Base-by-base conservation (phyloP, 1,140 invertebrate species). In the Drosophila chauvacae region DNA sequence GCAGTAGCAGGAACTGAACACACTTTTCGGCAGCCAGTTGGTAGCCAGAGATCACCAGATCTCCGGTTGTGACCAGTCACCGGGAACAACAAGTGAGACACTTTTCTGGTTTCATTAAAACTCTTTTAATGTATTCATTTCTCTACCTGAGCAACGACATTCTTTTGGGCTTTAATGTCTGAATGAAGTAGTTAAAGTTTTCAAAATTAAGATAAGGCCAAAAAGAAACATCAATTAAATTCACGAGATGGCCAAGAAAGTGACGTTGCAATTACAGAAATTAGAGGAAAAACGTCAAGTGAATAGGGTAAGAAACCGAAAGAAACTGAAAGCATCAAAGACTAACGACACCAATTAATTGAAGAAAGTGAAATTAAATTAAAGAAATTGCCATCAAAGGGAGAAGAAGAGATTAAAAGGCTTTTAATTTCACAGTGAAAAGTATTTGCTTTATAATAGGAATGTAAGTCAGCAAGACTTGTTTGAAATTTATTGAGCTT, bases 1-100 rank as follows among this genome's bases (percentile, higher is more conserved):
- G 53, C 37, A 35, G 37, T 39, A 77, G 50, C 75, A 77, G 75
- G 75, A 77, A 77, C 75, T 77, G 64, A 62, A 66, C 47, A 69
- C 65, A 53, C 61, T 53, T 44, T 44, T 30, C 30, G 62, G 14
- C 44, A 14, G 13, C 41, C 66, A 30, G 66, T 68, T 39, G 30
- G 66, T 70, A 39, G 48, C 63, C 63, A 26, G 48, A 55, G 62
- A 70, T 70, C 39, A 45, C 5, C 26, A 70, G 68, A 68, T 57
- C 20, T 33, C 47, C 37, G 45, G 60, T 30, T 66, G 61, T 35
- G 65, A 69, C 59, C 50, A 16, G 35, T 30, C 60, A 51, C 63
- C 63, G 20, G 47, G 23, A 48, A 51, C 45, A 63, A 37, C 51
- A 37, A 53, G 14, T 37, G 53, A 23, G 53, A 55, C 53, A 55